A percentile compares a stretch with the other conserved stretches of the same genome.
These are phyloP conservation scores for Pogonognathellus flavescens DNA, from an alignment of 1,140 invertebrate species.

Conservation along the genomic window DNA sequence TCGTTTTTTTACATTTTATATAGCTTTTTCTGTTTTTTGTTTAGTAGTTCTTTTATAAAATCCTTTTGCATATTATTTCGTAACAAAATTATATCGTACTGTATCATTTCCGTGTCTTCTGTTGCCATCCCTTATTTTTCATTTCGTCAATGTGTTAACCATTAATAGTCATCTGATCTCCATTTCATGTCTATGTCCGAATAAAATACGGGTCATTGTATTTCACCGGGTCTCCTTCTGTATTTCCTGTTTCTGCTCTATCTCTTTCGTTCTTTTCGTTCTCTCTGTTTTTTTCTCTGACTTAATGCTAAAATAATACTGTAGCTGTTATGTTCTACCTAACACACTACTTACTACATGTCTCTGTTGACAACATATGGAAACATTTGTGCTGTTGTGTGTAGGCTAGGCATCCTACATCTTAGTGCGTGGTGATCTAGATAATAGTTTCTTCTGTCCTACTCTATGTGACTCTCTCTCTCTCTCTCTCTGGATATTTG, in stretches of 20 bases:
- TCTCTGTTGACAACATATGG: slow-evolving; percentile 13
- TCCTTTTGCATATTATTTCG: too few species aligned
- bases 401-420: slow-evolving; percentile 38
- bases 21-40: too few species aligned
- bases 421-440: slow-evolving; percentile 38
- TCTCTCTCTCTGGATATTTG: slow-evolving; percentile 37
- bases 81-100: too few species aligned
- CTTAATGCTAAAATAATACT: slow-evolving; percentile 15
- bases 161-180: too few species aligned
- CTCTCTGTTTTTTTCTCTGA: neutral
- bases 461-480: slow-evolving; percentile 12
- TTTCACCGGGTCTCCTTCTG: slow-evolving; percentile 18
- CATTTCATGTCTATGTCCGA: too few species aligned
- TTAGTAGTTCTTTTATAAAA: too few species aligned
- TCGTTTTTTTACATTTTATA: neutral
- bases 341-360: too few species aligned
- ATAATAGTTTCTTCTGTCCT: slow-evolving; percentile 31
- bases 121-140: too few species aligned
- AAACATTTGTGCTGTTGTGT: slow-evolving; percentile 24
- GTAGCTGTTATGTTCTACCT: too few species aligned
- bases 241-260: neutral
- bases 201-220: too few species aligned
- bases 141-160: too few species aligned
- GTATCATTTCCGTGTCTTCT: too few species aligned
- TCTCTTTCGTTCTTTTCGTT: slow-evolving; percentile 34